These are phyloP conservation scores for Asteroscopus sphinx DNA, from an alignment of 2,888 invertebrate species.

Conservation along the genomic window DNA sequence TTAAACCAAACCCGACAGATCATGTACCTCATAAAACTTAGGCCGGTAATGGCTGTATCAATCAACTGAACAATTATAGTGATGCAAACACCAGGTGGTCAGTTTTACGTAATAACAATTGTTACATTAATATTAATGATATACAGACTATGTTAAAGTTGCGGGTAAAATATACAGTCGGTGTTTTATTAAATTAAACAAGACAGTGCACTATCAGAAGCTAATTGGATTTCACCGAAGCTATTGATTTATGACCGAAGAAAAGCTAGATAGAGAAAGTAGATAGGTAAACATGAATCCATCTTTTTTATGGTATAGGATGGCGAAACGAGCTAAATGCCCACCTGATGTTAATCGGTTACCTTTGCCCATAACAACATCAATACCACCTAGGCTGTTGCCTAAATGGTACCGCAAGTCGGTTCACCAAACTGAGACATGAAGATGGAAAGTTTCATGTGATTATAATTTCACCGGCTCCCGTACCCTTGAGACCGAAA, in stretches of 20 bases:
- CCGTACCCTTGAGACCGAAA: too few relatives aligned
- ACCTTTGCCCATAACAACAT: too few relatives aligned
- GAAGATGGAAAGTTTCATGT: too few relatives aligned
- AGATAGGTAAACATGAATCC: not conserved
- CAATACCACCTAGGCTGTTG: too few relatives aligned
- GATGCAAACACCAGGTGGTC: constrained; percentile 79
- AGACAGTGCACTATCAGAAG: not conserved
- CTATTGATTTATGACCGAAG: not conserved
- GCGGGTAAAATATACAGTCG: constrained; percentile 21
- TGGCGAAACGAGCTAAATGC: too few relatives aligned
- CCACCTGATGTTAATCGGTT: too few relatives aligned
- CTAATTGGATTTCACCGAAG: constrained; percentile 17
- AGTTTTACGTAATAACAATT: constrained; percentile 72
- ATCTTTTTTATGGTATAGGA: too few relatives aligned
- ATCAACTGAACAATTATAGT: constrained; percentile 76
- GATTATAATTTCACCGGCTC: too few relatives aligned
- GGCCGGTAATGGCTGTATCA: constrained; percentile 70
- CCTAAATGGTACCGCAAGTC: too few relatives aligned
- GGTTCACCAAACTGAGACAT: too few relatives aligned
- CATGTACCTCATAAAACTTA: constrained; percentile 61
- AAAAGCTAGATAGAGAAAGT: not conserved
- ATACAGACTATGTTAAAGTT: constrained; percentile 21
- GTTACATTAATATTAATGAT: constrained; percentile 72
- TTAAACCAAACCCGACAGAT: constrained; percentile 26
- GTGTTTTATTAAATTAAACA: constrained; percentile 29